Conservation (phyloP, 2,888 invertebrate genomes). For the Anorthoa munda region DNA sequence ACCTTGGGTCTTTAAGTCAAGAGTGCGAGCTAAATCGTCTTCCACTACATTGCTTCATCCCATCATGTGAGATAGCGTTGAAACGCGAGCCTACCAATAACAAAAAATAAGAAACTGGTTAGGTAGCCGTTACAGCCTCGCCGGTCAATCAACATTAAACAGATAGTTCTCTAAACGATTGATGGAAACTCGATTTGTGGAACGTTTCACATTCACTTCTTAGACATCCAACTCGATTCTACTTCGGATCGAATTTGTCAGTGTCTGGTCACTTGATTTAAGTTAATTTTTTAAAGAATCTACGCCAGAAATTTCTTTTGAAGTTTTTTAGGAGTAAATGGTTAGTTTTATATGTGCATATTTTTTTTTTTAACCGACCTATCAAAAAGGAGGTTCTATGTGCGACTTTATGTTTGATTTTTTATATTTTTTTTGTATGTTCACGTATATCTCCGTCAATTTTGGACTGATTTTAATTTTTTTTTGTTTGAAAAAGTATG, state of each 20-base stretch:
- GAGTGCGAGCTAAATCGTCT: too few relatives aligned
- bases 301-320: background rate
- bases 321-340: too few relatives aligned
- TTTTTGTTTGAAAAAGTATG: too few relatives aligned
- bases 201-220: constrained; percentile 38
- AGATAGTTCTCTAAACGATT: constrained; percentile 42
- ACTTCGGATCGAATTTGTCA: constrained; percentile 27
- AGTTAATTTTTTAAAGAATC: constrained; percentile 16
- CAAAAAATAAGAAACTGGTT: background rate
- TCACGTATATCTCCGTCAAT: too few relatives aligned
- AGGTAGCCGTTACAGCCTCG: background rate
- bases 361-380: too few relatives aligned
- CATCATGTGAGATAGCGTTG: background rate
- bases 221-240: constrained; percentile 23
- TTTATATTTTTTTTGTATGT: too few relatives aligned
- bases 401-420: too few relatives aligned
- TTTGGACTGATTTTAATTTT: too few relatives aligned
- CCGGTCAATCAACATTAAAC: background rate
- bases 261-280: constrained; percentile 19
- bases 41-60: too few relatives aligned
- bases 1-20: too few relatives aligned
- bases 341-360: too few relatives aligned
- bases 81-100: background rate
- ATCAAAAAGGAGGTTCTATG: too few relatives aligned
- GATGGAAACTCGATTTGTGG: constrained; percentile 30